A percentile compares a stretch with the other conserved stretches of the same genome.
Conservation (phyloP, 2,888 invertebrate species). For the Idaea biselata region DNA sequence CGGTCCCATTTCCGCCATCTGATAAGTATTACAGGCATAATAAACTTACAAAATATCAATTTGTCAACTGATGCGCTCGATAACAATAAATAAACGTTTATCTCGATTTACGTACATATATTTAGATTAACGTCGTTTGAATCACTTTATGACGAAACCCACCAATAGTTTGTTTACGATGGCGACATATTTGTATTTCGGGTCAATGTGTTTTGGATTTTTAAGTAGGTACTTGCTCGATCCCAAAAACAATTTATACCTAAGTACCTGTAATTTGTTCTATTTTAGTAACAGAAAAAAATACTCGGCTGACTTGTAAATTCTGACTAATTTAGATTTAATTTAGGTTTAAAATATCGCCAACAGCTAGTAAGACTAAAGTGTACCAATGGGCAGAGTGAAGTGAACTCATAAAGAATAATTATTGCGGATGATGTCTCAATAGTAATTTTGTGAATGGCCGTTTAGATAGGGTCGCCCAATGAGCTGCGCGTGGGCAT, state of each 20-base stretch:
- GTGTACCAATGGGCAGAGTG: slow-evolving; percentile 8
- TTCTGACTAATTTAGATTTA: too few relatives aligned
- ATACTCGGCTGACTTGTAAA: too few relatives aligned
- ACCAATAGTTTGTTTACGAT: not conserved
- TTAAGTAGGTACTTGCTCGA: not conserved
- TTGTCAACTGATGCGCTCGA: slow-evolving; percentile 22
- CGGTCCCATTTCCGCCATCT: slow-evolving; percentile 69
- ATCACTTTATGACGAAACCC: not conserved
- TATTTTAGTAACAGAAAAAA: too few relatives aligned
- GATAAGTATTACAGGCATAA: slow-evolving; percentile 34
- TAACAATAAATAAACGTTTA: slow-evolving; percentile 6
- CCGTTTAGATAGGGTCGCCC: slow-evolving; percentile 56
- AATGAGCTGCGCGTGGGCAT: slow-evolving; percentile 62
- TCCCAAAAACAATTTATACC: not conserved
- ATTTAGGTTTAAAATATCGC: not conserved
- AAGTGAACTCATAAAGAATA: slow-evolving; percentile 41
- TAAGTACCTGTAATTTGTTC: not conserved
- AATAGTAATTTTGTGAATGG: slow-evolving; percentile 67
- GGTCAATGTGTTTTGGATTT: not conserved
- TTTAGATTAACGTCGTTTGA: not conserved
- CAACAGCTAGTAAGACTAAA: not conserved
- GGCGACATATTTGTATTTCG: not conserved
- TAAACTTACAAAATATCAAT: slow-evolving; percentile 41
- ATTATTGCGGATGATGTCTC: slow-evolving; percentile 67
- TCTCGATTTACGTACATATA: not conserved